Evolutionary conservation across 2,888 invertebrate genomes (phyloP).

Genomic region (Melanostoma mellinum): DNA sequence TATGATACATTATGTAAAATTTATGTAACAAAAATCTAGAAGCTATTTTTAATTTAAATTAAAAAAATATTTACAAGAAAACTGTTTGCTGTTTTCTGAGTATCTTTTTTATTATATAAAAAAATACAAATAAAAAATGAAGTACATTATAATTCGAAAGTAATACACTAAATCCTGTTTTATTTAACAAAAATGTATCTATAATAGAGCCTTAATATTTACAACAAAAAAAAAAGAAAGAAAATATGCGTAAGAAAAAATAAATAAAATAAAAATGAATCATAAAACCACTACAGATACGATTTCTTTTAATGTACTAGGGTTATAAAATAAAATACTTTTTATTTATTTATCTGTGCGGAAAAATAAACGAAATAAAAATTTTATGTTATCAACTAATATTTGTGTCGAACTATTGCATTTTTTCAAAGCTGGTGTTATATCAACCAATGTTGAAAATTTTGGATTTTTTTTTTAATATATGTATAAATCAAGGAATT

Average conservation of each 20-base stretch:
- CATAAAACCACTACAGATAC: conserved; percentile 38
- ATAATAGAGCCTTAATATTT: conserved; percentile 56
- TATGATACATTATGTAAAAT: conserved; percentile 18
- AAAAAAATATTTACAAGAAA: conserved; percentile 14
- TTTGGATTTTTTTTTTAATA: neutral
- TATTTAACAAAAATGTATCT: conserved; percentile 36
- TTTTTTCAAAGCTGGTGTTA: no score
- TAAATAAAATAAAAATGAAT: conserved; percentile 4
- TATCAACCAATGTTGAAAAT: no score
- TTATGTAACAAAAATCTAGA: conserved; percentile 17
- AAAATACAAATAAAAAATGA: conserved; percentile 26
- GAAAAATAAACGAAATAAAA: conserved; percentile 30
- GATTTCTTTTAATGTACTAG: conserved; percentile 29
- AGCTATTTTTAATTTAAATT: conserved; percentile 27
- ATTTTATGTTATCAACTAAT: neutral
- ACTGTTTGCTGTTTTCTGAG: conserved; percentile 19
- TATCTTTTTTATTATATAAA: conserved; percentile 42
- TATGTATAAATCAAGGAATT: no score
- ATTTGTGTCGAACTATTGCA: no score
- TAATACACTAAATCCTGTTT: conserved; percentile 17
- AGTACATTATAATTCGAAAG: conserved; percentile 10
- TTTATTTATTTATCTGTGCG: conserved; percentile 49
- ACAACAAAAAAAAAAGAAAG: conserved; percentile 39
- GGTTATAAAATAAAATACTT: conserved; percentile 17
- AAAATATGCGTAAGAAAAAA: neutral